Base-by-base conservation (phyloP, 2,797 vertebrate genomes). In the Protosalanx chinensis region DNA sequence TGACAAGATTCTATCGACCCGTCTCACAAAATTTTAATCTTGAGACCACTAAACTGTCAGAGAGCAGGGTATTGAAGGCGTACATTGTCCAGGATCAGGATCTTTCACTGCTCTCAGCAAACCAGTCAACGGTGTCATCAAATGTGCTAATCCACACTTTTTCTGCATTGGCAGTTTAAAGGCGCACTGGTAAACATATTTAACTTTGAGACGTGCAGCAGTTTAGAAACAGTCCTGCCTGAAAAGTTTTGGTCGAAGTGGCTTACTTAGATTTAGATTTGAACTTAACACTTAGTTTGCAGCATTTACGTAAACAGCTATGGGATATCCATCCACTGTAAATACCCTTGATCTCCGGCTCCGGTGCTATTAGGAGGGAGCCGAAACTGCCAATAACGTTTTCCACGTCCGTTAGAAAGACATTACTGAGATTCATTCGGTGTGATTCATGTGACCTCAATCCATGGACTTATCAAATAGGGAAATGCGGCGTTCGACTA, bases 341-440 rank as follows among this genome's bases (percentile, higher is more conserved):
- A 59, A 59, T 69, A 5, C 70, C 62, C 37, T 62, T 33, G 49
- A 10, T 29, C 35, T 67, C 12, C 37, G 8, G 15, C 59, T 32
- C 60, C 4, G 8, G 73, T 56, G 4, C 27, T 63, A 72, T 72
- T 66, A 64, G 57, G 58, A 61, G 0, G 67, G 56, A 74, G 73
- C 7, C 59, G 35, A 58, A 46, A 20, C 46, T 51, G 56, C 29
- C 33, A 58, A 56, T 67, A 29, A 1, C 64, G 57, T 10, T 29
- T 41, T 58, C 65, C 20, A 46, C 57, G 33, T 33, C 27, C 53
- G 7, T 30, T 23, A 41, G 62, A 53, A 63, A 68, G 37, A 56
- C 46, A 74, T 74, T 53, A 72, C 67, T n/a, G 56, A 74, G 73
- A 84, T 66, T 46, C 72, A 73, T 74, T 37, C 4, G 15, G 37